These are phyloP conservation scores for Alligator sinensis DNA, from an alignment of 2,113 vertebrate genomes.

Conservation along the genomic window DNA sequence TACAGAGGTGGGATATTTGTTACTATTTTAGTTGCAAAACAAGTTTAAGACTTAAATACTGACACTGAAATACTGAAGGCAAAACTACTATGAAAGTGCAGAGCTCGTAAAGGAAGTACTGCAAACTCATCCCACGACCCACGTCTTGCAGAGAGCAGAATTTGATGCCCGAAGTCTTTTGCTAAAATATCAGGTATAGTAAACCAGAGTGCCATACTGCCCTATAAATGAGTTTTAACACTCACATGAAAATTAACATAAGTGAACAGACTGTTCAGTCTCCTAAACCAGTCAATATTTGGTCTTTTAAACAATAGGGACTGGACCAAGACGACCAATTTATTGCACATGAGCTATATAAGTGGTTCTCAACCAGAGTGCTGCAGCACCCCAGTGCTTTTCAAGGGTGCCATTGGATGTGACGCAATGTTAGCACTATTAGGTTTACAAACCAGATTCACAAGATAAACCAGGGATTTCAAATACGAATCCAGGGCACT, in stretches of 20 bases:
- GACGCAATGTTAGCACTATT: no score
- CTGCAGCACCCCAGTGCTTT: no score
- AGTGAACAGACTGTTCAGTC: not conserved
- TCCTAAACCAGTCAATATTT: not conserved
- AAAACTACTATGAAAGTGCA: not conserved
- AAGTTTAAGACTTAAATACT: not conserved
- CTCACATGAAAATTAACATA: not conserved
- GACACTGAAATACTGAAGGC: not conserved
- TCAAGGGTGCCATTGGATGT: no score
- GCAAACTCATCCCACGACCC: not conserved
- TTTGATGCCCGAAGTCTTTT: not conserved
- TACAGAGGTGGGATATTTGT: not conserved
- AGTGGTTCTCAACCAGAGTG: no score
- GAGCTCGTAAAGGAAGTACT: not conserved
- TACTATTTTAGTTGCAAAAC: not conserved
- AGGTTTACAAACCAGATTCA: no score
- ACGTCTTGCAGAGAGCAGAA: not conserved
- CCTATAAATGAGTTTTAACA: not conserved
- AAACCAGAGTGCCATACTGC: not conserved
- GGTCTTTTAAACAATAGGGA: not conserved
- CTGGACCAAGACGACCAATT: not conserved
- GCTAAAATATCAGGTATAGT: accelerated
- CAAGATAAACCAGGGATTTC: no score
- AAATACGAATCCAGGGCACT: no score
- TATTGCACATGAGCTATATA: not conserved